A percentile compares a stretch with the other conserved stretches of the same genome.
Evolutionary conservation across 2,888 invertebrate genomes (phyloP).

Genomic region (Coenonympha glycerion): DNA sequence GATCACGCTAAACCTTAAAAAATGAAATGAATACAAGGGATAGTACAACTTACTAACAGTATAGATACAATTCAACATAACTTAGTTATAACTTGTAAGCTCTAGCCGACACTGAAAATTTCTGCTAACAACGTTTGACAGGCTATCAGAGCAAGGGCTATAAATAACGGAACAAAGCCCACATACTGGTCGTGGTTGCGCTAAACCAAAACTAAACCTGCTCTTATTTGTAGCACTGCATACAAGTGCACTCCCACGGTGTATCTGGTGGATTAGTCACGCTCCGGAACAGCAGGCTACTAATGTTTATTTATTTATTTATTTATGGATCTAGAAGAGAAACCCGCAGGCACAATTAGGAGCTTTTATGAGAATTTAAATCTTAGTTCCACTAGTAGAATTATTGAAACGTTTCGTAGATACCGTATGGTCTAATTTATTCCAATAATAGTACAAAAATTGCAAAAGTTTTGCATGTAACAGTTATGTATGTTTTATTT

Average conservation of each 20-base stretch:
- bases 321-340: conserved; percentile 1
- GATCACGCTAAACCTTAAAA: too few species aligned
- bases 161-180: conserved; percentile 27
- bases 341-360: too few species aligned
- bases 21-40: background rate
- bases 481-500: too few species aligned
- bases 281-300: conserved; percentile 22
- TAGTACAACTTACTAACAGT: too few species aligned
- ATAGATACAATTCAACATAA: background rate
- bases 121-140: conserved; percentile 17
- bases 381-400: background rate
- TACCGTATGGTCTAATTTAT: too few species aligned
- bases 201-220: conserved; percentile 19
- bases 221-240: conserved; percentile 23
- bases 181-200: conserved; percentile 14
- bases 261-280: conserved; percentile 29
- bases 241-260: conserved; percentile 28
- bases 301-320: conserved; percentile 12
- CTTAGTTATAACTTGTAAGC: background rate
- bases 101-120: conserved; percentile 8
- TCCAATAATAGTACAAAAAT: too few species aligned
- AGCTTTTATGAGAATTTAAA: background rate
- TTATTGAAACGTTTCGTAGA: too few species aligned
- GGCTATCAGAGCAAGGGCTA: conserved; percentile 16
- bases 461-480: too few species aligned